Evolutionary conservation across 2,888 invertebrate species (phyloP).

Genomic region (Osmoderma eremita): DNA sequence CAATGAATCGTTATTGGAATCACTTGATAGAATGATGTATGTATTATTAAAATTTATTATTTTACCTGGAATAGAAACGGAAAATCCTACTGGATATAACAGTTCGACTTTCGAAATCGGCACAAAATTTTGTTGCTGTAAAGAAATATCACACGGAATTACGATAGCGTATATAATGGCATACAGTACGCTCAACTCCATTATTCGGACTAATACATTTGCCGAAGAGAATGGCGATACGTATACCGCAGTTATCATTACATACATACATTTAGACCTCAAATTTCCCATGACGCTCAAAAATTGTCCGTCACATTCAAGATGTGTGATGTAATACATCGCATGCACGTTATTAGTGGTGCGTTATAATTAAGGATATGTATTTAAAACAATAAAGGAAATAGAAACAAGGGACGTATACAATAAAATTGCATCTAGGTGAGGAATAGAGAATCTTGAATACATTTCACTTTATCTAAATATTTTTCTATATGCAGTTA

Average conservation of each 20-base stretch:
- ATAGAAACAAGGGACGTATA: too few species aligned
- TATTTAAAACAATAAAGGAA: too few species aligned
- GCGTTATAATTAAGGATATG: too few species aligned
- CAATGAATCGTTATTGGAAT: too few species aligned
- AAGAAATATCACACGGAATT: not conserved
- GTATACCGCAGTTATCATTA: slow-evolving; percentile 6
- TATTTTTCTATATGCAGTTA: too few species aligned
- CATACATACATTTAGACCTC: not conserved
- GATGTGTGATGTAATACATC: too few species aligned
- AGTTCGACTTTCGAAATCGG: slow-evolving; percentile 70
- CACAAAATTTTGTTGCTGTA: slow-evolving; percentile 53
- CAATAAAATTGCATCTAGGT: too few species aligned
- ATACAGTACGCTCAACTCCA: not conserved
- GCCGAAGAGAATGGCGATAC: not conserved
- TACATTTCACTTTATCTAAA: too few species aligned
- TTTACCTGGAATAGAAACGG: slow-evolving; percentile 72
- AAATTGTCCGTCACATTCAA: not conserved
- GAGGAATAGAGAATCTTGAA: too few species aligned
- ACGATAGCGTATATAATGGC: not conserved
- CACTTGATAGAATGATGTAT: too few species aligned
- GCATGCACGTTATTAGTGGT: too few species aligned
- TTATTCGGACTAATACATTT: not conserved
- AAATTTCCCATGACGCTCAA: slow-evolving; percentile 20
- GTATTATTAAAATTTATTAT: too few species aligned
- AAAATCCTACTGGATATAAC: slow-evolving; percentile 69